These are phyloP conservation scores for Emmelina monodactyla DNA, from an alignment of 2,888 invertebrate species.

Conservation along the genomic window DNA sequence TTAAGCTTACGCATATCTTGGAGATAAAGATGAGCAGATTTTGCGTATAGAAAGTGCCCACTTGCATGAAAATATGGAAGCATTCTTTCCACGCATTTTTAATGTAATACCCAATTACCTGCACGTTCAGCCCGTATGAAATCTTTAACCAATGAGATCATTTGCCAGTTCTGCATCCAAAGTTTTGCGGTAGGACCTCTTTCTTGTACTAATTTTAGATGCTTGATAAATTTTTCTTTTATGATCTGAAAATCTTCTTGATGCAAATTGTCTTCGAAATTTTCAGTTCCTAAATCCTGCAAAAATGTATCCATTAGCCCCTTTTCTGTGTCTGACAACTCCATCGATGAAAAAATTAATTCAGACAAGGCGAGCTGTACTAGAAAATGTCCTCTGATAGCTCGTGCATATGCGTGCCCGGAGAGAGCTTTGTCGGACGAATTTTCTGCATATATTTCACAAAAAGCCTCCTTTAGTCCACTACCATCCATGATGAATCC, in stretches of 20 bases:
- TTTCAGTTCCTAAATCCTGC: slow-evolving; percentile 11
- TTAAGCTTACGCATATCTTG: slow-evolving; percentile 29
- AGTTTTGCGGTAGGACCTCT: slow-evolving; percentile 10
- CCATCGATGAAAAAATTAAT: slow-evolving; percentile 12
- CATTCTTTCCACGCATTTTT: slow-evolving; percentile 11
- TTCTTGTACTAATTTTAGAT: slow-evolving; percentile 14
- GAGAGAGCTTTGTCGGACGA: slow-evolving; percentile 22
- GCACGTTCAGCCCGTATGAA: slow-evolving; percentile 24
- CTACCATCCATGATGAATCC: slow-evolving; percentile 25
- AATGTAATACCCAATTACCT: slow-evolving; percentile 10
- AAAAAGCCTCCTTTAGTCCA: slow-evolving; percentile 12
- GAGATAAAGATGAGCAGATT: slow-evolving; percentile 15
- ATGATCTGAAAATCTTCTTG: slow-evolving; percentile 13
- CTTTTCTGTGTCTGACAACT: slow-evolving; percentile 10
- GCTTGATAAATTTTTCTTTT: slow-evolving; percentile 14
- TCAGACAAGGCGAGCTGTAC: slow-evolving; percentile 19
- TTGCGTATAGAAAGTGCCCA: neutral
- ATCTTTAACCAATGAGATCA: slow-evolving; percentile 21
- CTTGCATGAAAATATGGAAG: slow-evolving; percentile 26
- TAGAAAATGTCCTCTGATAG: slow-evolving; percentile 19
- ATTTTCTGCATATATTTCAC: slow-evolving; percentile 14
- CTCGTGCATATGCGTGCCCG: slow-evolving; percentile 23
- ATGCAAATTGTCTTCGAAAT: slow-evolving; percentile 10
- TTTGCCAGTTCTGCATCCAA: slow-evolving; percentile 18
- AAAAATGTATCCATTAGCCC: slow-evolving; percentile 17